Evolutionary conservation across 2,113 vertebrate species (phyloP), one percentile per base, ranked within the genome.

Genomic region (Poeciliopsis retropinna): DNA sequence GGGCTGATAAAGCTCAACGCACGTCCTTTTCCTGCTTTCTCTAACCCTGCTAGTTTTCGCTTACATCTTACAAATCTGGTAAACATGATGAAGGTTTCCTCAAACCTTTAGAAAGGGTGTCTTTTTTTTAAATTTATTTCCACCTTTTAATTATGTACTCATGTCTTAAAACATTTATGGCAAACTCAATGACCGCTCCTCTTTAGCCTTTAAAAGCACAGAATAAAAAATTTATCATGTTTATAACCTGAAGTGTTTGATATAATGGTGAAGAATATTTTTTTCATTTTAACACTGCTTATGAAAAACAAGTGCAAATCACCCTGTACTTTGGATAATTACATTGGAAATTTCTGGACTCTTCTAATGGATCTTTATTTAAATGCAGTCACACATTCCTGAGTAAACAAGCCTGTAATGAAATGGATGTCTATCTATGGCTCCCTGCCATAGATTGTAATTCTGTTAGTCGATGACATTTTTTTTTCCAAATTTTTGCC

Each of bases 381-480:
- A 51, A 72, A 81, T 66, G 44, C 41, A 27, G 76, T 78, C 37
- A 74, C 25, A 0, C 80, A 82, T 79, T 85, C 75, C 73, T 37
- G 30, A 67, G 71, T 62, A 68, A 88, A 82, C 57, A 69, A 60
- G 32, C 70, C 67, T 70, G 30, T 72, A 81, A 85, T 72, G 66
- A 80, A 67, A 79, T 82, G n/a, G 70, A 75, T 67, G 73, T 81
- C 72, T 77, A 51, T 78, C 69, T 81, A 41, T 41, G 80, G 80
- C 78, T 85, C 81, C 69, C 69, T 76, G 82, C 76, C 83, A 71
- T 17, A 60, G 37, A 68, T 7, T 82, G 30, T 62, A 72, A 83
- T 44, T 87, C 65, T 83, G 27, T 67, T 17, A 69, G 61, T 57
- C 60, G 19, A 4, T 19, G 17, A 69, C 70, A 63, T 44, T 74